phyloP scores from a whole-genome alignment of 2,888 invertebrate species.

The Lathronympha strigana region DNA sequence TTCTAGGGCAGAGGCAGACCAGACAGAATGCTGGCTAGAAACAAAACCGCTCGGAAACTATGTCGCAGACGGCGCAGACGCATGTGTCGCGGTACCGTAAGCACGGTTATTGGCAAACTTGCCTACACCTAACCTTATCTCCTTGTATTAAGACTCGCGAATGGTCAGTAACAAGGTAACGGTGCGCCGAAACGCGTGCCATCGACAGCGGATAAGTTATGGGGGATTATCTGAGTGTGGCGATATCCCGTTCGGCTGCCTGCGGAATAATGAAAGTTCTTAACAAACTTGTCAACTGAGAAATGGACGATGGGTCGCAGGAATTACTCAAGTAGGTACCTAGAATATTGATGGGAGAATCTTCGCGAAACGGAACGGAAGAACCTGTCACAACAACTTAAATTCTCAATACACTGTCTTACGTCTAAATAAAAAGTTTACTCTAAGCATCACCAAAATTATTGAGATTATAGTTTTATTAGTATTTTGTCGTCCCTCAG shows the following conservation, averaged over 20 bases:
- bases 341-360: no score
- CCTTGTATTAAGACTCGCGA: not conserved
- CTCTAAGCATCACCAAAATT: no score
- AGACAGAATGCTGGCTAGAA: conserved; percentile 14
- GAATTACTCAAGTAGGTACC: not conserved
- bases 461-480: no score
- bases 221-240: conserved; percentile 9
- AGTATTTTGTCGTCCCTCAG: no score
- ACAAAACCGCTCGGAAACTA: conserved; percentile 30
- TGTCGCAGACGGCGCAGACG: conserved; percentile 28
- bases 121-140: conserved; percentile 36
- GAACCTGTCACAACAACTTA: no score
- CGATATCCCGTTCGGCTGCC: not conserved
- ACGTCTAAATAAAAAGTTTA: no score
- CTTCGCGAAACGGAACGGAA: no score
- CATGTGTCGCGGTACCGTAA: conserved; percentile 42
- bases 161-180: conserved; percentile 60
- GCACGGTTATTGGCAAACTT: conserved; percentile 76
- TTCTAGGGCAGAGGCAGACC: conserved; percentile 17
- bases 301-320: not conserved
- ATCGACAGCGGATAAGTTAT: conserved; percentile 49
- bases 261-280: conserved; percentile 8
- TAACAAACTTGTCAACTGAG: not conserved
- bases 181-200: conserved; percentile 68
- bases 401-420: no score